A percentile compares a stretch with the other conserved stretches of the same genome.
Evolutionary conservation across 2,888 invertebrate genomes (phyloP).

Genomic region (Apamea crenata): DNA sequence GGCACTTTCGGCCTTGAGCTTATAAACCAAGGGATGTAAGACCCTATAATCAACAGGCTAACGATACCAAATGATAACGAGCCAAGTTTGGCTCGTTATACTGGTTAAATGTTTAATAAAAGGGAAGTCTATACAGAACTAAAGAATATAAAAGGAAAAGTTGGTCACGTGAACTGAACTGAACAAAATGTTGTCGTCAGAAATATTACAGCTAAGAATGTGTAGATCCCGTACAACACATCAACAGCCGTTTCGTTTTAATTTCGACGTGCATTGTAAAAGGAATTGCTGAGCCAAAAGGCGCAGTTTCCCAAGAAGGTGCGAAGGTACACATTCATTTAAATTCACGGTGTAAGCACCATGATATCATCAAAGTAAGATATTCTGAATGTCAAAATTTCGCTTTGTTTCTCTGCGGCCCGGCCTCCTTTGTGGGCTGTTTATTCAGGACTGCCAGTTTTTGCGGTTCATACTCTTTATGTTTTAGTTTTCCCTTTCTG

Average conservation of each 20-base stretch:
- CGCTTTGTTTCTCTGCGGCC: conserved; percentile 36
- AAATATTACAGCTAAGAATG: neutral
- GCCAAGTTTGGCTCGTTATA: conserved; percentile 10
- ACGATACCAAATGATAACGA: conserved; percentile 28
- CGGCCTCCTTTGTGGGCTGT: conserved; percentile 49
- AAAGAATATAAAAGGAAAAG: neutral
- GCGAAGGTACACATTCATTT: conserved; percentile 37
- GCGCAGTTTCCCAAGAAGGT: neutral
- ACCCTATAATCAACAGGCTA: conserved; percentile 35
- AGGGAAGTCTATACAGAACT: neutral
- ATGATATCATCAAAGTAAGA: conserved; percentile 58
- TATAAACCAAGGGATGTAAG: conserved; percentile 15
- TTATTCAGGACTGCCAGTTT: conserved; percentile 62
- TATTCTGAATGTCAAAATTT: conserved; percentile 53
- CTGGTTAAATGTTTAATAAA: conserved; percentile 7
- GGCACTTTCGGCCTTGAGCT: conserved; percentile 36
- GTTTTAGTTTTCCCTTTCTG: conserved; percentile 50
- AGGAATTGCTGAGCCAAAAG: conserved; percentile 13
- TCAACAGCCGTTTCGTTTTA: conserved; percentile 10
- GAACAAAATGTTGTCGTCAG: neutral
- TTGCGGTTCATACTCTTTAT: conserved; percentile 48
- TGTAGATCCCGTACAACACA: neutral
- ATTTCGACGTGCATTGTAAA: conserved; percentile 21
- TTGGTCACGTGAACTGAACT: neutral
- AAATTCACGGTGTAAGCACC: conserved; percentile 47